Percentiles rank a stretch among this genome's conserved stretches.
Evolutionary conservation across 1,140 invertebrate species (phyloP).

Genomic region (Acromyrmex echinatior): DNA sequence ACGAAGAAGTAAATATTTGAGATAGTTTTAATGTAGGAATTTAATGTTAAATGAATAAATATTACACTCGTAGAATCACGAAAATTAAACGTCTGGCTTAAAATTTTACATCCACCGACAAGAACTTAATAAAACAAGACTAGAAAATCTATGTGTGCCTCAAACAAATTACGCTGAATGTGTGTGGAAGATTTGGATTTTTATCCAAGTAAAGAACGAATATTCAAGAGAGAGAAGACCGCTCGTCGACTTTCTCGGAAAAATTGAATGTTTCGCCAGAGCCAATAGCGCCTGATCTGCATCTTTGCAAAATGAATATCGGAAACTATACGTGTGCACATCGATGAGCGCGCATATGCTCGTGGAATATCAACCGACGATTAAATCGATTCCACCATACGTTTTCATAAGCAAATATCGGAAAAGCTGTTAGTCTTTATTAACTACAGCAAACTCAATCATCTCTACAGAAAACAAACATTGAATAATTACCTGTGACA

Average conservation of each 20-base stretch:
- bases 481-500: slow-evolving; percentile 27
- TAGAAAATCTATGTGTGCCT: neutral
- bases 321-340: slow-evolving; percentile 56
- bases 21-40: neutral
- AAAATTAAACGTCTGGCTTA: neutral
- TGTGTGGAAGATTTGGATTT: slow-evolving; percentile 36
- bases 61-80: neutral
- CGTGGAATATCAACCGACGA: slow-evolving; percentile 59
- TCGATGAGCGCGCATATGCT: slow-evolving; percentile 59
- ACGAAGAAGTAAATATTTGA: neutral
- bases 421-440: slow-evolving; percentile 57
- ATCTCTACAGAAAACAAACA: slow-evolving; percentile 51
- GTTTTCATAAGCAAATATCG: slow-evolving; percentile 60
- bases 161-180: slow-evolving; percentile 29
- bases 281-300: slow-evolving; percentile 63
- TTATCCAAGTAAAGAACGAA: slow-evolving; percentile 44
- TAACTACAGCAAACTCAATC: slow-evolving; percentile 52
- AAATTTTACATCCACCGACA: neutral
- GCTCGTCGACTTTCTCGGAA: slow-evolving; percentile 46
- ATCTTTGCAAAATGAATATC: slow-evolving; percentile 65
- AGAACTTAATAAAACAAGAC: slow-evolving; percentile 32
- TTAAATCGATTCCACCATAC: slow-evolving; percentile 58
- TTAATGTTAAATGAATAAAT: slow-evolving; percentile 6
- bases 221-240: slow-evolving; percentile 44
- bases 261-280: slow-evolving; percentile 59